Evolutionary conservation across 2,888 invertebrate species (phyloP), one percentile per base, ranked within the genome.

Genomic region (Pachydiplax longipennis): DNA sequence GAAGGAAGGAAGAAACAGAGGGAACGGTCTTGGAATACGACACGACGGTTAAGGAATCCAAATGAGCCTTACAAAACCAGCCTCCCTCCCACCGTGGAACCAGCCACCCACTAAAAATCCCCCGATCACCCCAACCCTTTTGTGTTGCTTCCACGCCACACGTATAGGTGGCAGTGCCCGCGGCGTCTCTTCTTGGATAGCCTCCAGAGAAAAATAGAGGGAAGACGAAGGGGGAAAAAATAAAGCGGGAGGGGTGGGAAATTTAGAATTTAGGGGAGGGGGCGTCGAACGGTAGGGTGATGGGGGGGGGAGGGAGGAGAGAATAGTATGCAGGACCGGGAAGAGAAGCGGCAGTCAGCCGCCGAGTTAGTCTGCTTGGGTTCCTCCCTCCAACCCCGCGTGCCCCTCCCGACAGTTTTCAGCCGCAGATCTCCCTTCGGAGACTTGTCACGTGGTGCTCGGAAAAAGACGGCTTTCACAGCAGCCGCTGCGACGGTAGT

Each of bases 21-120:
- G 73, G 87, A 87, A 87, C 37, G 61, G 87, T 35, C 87, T 61
- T 61, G 37, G 87, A 58, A 87, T 61, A 35, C 87, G 87, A 87
- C 61, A 37, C 37, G 87, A 87, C 87, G 87, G 35, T 87, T 65
- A 87, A 87, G 87, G 87, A 87, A 87, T 87, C 87, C 87, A 87
- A 87, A 87, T 87, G 87, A 61, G 61, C 87, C 53, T 73, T 73
- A n/a, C n/a, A 65, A 35, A 22, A 40, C 25, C 22, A 82, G n/a
- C 82, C 82, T 31, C 15, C 15, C 83, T 6, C 35, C 53, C n/a
- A n/a, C 22, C 83, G 0, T 22, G 35, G 18, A 48, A 8, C 31
- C 35, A 13, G 31, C 58, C 83, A 15, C 58, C 83, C 58, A 12
- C 40, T n/a, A 22, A 61, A 73, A 25, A 31, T 8, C 22, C 37